Base-by-base conservation (phyloP, 2,888 invertebrate genomes). In the Ectemnius cavifrons region DNA sequence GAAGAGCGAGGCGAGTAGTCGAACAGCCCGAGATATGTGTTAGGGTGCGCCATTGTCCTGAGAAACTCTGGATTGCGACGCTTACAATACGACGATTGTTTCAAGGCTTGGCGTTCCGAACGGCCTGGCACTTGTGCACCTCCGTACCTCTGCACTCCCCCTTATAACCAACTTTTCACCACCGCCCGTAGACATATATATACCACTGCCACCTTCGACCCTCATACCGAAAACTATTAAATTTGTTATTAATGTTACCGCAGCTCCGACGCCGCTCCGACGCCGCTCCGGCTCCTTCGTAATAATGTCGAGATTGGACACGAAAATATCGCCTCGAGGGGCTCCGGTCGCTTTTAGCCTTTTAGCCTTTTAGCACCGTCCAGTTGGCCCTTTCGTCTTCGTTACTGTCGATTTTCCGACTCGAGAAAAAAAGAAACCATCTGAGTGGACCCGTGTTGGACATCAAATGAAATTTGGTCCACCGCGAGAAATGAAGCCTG, bases 71-170 rank as follows among this genome's bases (percentile, higher is more conserved):
- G 85, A 88, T 88, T 84, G 86, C 85, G 79, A 85, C 84, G 85
- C 85, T 88, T 88, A 89, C 89, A 89, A 89, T 89, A 86, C 86
- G 86, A 86, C 87, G 85, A 89, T 89, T 89, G 89, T 89, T 89
- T 87, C 85, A 87, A 84, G 82, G 83, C 87, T 86, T 86, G 83
- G 85, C 85, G 83, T 80, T 77, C 79, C 79, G 83, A 84, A 77
- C 80, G 82, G 79, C 74, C 79, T 81, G 75, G 75, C 83, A 80
- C 80, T 79, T 81, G 75, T 73, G 77, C 16, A 2, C 14, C 52
- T 52, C n/a, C 6, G 37, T 37, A 37, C 37, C 37, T 4, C 37
- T 11, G 11, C 37, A 37, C 37, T 8, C 37, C 28, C 37, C 37
- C 37, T 37, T 37, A 37, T 37, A 37, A 37, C 37, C 37, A 37